Base-by-base conservation (phyloP, 1,140 invertebrate species). In the Drosophila saltans region DNA sequence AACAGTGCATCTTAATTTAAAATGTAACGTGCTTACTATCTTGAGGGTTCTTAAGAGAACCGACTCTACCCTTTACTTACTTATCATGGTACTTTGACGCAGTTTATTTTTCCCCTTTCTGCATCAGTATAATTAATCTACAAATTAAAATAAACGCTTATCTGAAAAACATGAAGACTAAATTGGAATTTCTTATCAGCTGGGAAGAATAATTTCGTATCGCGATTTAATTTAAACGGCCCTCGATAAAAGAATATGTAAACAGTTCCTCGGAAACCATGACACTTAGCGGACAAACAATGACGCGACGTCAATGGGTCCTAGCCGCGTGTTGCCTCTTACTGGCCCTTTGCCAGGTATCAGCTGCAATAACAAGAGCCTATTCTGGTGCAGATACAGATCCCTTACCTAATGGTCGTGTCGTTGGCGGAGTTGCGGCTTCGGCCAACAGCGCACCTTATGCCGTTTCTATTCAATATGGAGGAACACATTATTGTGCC, bases 401-500 rank as follows among this genome's bases (percentile, higher is more conserved):
- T 39, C 16, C 28, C 16, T 43, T 40, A 11, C 78, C 84, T 10
- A 60, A 89, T 66, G 75, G 92, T 60, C 71, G 93, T 58, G 73
- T 93, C 3, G 90, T 92, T 8, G 91, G 92, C 10, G 92, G 92
- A 5, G 58, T 52, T 3, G 39, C 77, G 6, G 92, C 92, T 2
- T 55, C 80, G 0, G 60, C 59, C 0, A 81, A 92, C 28, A 73
- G 73, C 30, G 92, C 92, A 30, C 92, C 92, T 21, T 93, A 84
- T 41, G 92, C 91, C 5, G 92, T 92, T 6, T 92, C 92, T 0
- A 72, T 93, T 65, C 92, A 92, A 52, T 70, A 84, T 26, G 26
- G 62, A 5, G 58, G 72, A 1, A 80, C 81, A 1, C 94, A 94
- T 58, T 93, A 94, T 66, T 95, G 95, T 77, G 93, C 93, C 39